Base-by-base conservation (phyloP, 1,140 invertebrate genomes). In the Papilio dardanus region DNA sequence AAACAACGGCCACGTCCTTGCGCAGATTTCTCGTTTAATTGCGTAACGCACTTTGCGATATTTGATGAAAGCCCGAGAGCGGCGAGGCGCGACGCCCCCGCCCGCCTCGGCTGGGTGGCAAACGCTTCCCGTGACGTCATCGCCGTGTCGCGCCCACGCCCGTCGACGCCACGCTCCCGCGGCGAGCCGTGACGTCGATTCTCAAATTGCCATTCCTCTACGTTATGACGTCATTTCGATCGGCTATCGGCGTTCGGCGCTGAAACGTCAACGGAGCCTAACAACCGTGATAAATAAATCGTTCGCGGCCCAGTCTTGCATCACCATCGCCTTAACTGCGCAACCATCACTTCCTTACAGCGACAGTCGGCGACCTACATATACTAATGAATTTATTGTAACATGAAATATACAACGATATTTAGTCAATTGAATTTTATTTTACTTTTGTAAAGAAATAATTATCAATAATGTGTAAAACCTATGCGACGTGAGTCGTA, bases 21-120 rank as follows among this genome's bases (percentile, higher is more conserved):
- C 79, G 83, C 85, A 88, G 83, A 90, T 89, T 89, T 91, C 83
- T 89, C 84, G 84, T 90, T 83, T 80, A 85, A 86, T 91, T 90
- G 88, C 88, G 89, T 89, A 91, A 91, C 66, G 71, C 67, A 73
- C 76, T 68, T 81, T 77, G 68, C 84, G 77, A 76, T 67, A 80
- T 88, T 86, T 88, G 83, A 86, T 86, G n/a, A 54, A 88, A 85
- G 88, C 85, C 83, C 83, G 76, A 62, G 24, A 62, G 54, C 54
- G 80, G 78, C 78, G 80, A 73, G 85, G 84, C 82, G 76, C 80
- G 80, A 68, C 79, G 74, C 80, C 82, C 62, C 77, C 75, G 80
- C 62, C 77, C 75, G 80, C 77, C 76, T 79, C 76, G 77, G 77
- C 75, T 79, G 74, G 77, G 78, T 46, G 50, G 81, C 81, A 84